Conservation (phyloP, 2,888 invertebrate genomes). For the Caenorhabditis doughertyi region DNA sequence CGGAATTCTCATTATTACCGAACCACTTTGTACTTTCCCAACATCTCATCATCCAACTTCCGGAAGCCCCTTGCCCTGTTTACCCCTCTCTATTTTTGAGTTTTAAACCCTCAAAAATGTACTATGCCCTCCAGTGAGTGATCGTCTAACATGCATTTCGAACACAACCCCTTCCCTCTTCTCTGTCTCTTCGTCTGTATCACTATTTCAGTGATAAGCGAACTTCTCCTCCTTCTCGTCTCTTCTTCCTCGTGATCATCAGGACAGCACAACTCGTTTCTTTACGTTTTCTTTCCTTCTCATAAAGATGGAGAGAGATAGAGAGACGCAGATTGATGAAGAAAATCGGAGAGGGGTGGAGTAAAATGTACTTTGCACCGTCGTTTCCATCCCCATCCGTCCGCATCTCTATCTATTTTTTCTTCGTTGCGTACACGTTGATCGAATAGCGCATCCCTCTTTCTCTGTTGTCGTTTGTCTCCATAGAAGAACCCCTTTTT, state of each 20-base stretch:
- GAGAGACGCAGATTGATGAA: not conserved
- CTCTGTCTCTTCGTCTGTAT: conserved; percentile 29
- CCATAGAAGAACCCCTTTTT: too few relatives aligned
- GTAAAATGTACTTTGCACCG: conserved; percentile 53
- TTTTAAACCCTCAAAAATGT: not conserved
- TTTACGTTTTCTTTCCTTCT: conserved; percentile 13
- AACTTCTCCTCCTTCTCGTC: conserved; percentile 27
- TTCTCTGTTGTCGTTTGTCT: too few relatives aligned
- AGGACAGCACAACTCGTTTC: conserved; percentile 50
- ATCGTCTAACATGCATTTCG: not conserved
- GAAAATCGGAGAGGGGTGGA: conserved; percentile 6
- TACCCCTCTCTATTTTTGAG: not conserved
- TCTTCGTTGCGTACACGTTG: not conserved
- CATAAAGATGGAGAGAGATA: not conserved
- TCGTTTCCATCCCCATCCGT: not conserved
- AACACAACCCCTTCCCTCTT: not conserved
- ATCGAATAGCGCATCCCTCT: not conserved
- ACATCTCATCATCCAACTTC: not conserved
- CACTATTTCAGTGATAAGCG: conserved; percentile 23
- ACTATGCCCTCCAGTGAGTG: conserved; percentile 37
- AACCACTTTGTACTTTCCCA: not conserved
- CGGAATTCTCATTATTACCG: too few relatives aligned
- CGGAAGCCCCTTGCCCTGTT: too few relatives aligned
- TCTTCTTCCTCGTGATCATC: not conserved
- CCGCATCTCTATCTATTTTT: not conserved